phyloP scores from a whole-genome alignment of 2,797 vertebrate genomes.

The Hyperoplus immaculatus region DNA sequence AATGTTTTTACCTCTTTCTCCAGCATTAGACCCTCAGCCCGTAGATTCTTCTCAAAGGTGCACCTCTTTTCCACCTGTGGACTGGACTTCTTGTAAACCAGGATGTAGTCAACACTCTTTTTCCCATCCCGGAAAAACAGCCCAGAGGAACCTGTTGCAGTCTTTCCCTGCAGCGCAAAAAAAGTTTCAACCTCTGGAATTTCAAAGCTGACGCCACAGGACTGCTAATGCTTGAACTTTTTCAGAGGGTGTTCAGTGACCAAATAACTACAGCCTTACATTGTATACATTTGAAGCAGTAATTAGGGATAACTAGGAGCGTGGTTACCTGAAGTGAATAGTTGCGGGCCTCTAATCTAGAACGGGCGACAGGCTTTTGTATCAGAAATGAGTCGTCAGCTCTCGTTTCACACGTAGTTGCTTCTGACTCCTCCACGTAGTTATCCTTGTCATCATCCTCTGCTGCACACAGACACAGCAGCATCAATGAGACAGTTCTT shows the following conservation, averaged over 20 bases:
- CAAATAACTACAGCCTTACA: conserved; percentile 8
- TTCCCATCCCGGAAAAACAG: conserved; percentile 97
- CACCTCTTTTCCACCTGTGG: conserved; percentile 96
- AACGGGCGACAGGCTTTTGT: conserved; percentile 87
- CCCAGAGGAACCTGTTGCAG: conserved; percentile 84
- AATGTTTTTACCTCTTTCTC: conserved; percentile 91
- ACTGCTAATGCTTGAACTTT: background rate
- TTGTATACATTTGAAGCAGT: background rate
- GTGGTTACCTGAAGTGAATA: conserved; percentile 88
- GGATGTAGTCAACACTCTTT: conserved; percentile 97
- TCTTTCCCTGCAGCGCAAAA: conserved; percentile 80
- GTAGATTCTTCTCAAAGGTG: conserved; percentile 97
- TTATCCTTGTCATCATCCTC: conserved; percentile 87
- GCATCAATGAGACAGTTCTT: conserved; percentile 22
- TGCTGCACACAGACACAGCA: conserved; percentile 72
- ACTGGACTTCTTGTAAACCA: conserved; percentile 98
- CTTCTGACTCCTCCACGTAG: conserved; percentile 91
- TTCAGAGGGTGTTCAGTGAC: background rate
- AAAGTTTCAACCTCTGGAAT: conserved; percentile 15
- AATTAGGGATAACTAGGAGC: conserved; percentile 7
- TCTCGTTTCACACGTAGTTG: conserved; percentile 87
- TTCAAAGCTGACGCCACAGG: conserved; percentile 11
- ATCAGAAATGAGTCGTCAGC: conserved; percentile 91
- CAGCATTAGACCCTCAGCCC: conserved; percentile 96
- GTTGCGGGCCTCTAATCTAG: conserved; percentile 86